These are phyloP conservation scores for Eurypyga helias DNA, from an alignment of 2,113 vertebrate species.

Conservation along the genomic window DNA sequence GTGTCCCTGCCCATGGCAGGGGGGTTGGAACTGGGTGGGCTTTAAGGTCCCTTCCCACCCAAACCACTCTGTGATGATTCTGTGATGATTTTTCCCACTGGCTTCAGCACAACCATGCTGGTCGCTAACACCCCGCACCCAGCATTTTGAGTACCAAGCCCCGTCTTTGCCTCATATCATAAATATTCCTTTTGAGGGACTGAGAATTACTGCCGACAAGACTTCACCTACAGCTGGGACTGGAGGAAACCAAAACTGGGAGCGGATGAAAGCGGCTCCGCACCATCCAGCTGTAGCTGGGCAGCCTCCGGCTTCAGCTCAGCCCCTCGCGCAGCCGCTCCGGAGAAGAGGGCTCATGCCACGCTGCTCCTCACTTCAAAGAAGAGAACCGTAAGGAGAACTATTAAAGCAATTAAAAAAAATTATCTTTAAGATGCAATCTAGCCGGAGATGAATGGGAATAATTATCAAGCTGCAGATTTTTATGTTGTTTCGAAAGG, in stretches of 20 bases:
- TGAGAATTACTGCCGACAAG: not conserved
- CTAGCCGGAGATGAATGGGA: not conserved
- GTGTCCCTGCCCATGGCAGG: too few species aligned
- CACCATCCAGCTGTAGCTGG: not conserved
- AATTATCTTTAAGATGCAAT: slow-evolving; percentile 33
- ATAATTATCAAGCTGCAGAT: slow-evolving; percentile 13
- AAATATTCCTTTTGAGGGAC: not conserved
- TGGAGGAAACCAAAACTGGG: not conserved
- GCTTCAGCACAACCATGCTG: not conserved
- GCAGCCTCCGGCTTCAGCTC: not conserved
- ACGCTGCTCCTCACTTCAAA: slow-evolving; percentile 7
- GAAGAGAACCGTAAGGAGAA: not conserved
- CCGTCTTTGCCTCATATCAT: not conserved
- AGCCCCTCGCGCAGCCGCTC: not conserved
- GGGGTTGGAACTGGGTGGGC: too few species aligned
- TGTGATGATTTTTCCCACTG: not conserved
- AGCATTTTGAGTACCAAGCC: not conserved
- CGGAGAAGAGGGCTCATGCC: not conserved
- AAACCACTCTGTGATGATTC: too few species aligned
- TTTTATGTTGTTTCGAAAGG: not conserved
- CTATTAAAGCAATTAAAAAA: slow-evolving; percentile 48
- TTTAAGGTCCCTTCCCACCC: too few species aligned
- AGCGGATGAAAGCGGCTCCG: not conserved
- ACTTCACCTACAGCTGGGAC: not conserved
- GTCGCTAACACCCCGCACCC: rapidly evolving